Percentiles rank a stretch among this genome's conserved stretches.
Evolutionary conservation across 1,140 invertebrate species (phyloP).

Genomic region (Heliconius melpomene): DNA sequence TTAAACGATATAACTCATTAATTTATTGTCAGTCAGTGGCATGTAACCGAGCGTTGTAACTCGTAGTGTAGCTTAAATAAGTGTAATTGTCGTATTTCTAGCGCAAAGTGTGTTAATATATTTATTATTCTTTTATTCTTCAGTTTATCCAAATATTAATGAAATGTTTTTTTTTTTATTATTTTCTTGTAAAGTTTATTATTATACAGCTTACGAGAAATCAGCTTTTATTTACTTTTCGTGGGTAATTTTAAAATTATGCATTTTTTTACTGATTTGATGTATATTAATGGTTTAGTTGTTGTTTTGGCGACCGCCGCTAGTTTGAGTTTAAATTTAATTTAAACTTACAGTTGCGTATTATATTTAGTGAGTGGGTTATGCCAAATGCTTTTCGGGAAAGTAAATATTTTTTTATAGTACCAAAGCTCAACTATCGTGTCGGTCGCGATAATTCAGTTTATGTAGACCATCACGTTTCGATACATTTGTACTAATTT

Average conservation of each 20-base stretch:
- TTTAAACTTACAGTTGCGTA: slow-evolving; percentile 24
- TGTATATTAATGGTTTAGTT: slow-evolving; percentile 11
- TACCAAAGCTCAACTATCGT: slow-evolving; percentile 62
- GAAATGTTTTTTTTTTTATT: slow-evolving; percentile 50
- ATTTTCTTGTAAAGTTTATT: slow-evolving; percentile 59
- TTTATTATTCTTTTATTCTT: slow-evolving; percentile 37
- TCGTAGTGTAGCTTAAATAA: slow-evolving; percentile 68
- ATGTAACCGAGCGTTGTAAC: slow-evolving; percentile 53
- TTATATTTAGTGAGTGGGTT: slow-evolving; percentile 2
- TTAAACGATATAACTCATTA: slow-evolving; percentile 50
- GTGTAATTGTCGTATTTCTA: slow-evolving; percentile 75
- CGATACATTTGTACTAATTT: slow-evolving; percentile 66
- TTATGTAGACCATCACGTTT: slow-evolving; percentile 47
- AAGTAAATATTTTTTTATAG: slow-evolving; percentile 33
- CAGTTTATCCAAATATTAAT: slow-evolving; percentile 52
- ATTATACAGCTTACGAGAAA: slow-evolving; percentile 41
- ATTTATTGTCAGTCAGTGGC: slow-evolving; percentile 59
- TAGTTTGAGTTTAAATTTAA: slow-evolving; percentile 32
- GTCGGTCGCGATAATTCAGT: slow-evolving; percentile 18
- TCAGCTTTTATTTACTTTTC: slow-evolving; percentile 34
- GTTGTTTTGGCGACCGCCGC: slow-evolving; percentile 28
- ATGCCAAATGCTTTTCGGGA: slow-evolving; percentile 15
- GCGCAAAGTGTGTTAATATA: slow-evolving; percentile 73
- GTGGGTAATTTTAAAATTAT: slow-evolving; percentile 14
- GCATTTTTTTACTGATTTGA: slow-evolving; percentile 26